Conservation (phyloP, 2,888 invertebrate species). For the Piscicola geometra region DNA sequence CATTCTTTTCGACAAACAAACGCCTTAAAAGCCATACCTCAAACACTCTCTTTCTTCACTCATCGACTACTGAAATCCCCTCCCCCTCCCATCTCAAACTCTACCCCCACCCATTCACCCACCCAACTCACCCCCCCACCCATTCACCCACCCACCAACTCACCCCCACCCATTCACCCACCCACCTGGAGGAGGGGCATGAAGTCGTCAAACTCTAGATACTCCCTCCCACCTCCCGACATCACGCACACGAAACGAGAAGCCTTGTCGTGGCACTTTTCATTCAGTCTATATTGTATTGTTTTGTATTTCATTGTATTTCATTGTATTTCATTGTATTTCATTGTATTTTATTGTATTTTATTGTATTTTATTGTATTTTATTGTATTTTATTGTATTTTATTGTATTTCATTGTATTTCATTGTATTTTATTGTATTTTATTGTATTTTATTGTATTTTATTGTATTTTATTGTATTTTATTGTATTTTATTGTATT, state of each 20-base stretch:
- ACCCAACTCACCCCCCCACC: too few relatives aligned
- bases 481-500: too few relatives aligned
- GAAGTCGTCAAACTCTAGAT: constrained; percentile 76
- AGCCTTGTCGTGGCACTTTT: constrained; percentile 79
- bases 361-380: background rate
- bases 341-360: background rate
- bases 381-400: background rate
- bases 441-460: background rate
- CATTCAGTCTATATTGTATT: constrained; percentile 65
- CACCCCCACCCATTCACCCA: too few relatives aligned
- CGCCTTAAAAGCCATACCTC: too few relatives aligned
- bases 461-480: too few relatives aligned
- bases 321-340: background rate
- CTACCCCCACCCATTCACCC: too few relatives aligned
- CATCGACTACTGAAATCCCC: too few relatives aligned
- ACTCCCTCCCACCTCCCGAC: constrained; percentile 59
- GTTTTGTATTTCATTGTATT: background rate
- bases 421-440: background rate
- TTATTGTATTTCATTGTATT: background rate
- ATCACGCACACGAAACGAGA: constrained; percentile 82
- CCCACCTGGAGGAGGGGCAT: constrained; percentile 70
- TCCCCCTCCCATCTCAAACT: too few relatives aligned
- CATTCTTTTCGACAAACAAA: too few relatives aligned
- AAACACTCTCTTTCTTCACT: too few relatives aligned
- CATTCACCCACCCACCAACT: too few relatives aligned